Percentiles rank a stretch among this genome's conserved stretches.
Conservation (phyloP, 1,140 invertebrate genomes). For the Hesperophylax magnus region DNA sequence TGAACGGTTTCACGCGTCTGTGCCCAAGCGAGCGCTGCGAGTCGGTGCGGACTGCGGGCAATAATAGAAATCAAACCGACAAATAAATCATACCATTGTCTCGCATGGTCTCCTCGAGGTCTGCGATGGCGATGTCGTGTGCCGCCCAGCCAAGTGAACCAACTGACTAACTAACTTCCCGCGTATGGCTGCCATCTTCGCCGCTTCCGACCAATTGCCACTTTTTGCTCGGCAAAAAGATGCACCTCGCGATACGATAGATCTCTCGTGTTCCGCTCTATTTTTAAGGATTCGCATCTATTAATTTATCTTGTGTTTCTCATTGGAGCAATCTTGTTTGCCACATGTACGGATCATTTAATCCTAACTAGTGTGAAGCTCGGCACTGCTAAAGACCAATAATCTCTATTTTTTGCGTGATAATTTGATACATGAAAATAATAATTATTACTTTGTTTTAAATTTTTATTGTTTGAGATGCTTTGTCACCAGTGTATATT, state of each 20-base stretch:
- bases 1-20: slow-evolving; percentile 17
- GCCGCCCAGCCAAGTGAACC: neutral
- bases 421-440: no score
- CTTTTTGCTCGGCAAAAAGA: slow-evolving; percentile 30
- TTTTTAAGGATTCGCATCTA: slow-evolving; percentile 50
- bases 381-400: no score
- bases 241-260: slow-evolving; percentile 36
- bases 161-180: no score
- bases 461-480: no score
- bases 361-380: no score
- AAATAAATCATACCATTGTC: slow-evolving; percentile 13
- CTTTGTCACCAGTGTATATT: no score
- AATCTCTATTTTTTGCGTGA: no score
- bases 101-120: neutral
- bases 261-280: slow-evolving; percentile 55
- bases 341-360: no score
- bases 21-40: neutral
- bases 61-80: slow-evolving; percentile 24
- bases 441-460: no score
- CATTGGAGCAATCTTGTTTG: slow-evolving; percentile 39
- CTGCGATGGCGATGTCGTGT: slow-evolving; percentile 10
- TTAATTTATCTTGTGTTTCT: slow-evolving; percentile 3
- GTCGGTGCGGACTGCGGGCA: neutral
- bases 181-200: neutral
- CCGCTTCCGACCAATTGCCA: neutral